Conservation (phyloP, 1,140 invertebrate species). For the Drosophila bocki region DNA sequence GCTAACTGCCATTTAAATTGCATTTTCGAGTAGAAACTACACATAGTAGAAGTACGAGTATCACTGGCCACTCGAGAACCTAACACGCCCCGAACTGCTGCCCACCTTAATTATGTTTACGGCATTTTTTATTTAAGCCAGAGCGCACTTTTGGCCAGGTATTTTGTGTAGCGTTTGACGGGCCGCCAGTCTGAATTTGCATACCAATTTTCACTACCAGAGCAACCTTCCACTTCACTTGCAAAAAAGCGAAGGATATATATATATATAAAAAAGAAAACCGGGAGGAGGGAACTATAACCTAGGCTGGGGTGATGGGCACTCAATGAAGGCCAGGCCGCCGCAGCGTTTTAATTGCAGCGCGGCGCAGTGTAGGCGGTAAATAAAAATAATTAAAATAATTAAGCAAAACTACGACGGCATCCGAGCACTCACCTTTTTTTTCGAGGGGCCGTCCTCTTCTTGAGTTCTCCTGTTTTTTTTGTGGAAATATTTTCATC, state of each 20-base stretch:
- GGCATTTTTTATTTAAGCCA: conserved; percentile 46
- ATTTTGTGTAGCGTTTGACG: conserved; percentile 58
- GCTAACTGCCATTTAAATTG: conserved; percentile 52
- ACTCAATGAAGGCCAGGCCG: conserved; percentile 55
- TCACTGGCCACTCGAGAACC: conserved; percentile 39
- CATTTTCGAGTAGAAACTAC: conserved; percentile 45
- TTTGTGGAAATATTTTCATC: conserved; percentile 48
- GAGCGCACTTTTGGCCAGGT: conserved; percentile 51
- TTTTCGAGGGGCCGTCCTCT: conserved; percentile 17
- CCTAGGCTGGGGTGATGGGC: conserved; percentile 35
- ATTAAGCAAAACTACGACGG: conserved; percentile 79
- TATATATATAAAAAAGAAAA: conserved; percentile 2
- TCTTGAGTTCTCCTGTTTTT: conserved; percentile 36
- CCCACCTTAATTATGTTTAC: conserved; percentile 67
- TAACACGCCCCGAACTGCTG: conserved; percentile 13
- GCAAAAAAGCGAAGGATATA: conserved; percentile 30
- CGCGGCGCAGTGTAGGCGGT: conserved; percentile 56
- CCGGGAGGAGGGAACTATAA: not conserved
- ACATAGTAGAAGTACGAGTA: conserved; percentile 10
- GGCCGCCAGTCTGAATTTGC: conserved; percentile 60
- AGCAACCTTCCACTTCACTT: conserved; percentile 49
- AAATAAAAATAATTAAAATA: conserved; percentile 80
- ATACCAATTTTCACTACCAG: conserved; percentile 65
- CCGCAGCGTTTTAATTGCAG: conserved; percentile 74
- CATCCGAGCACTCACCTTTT: conserved; percentile 35